Conservation (phyloP, 2,888 invertebrate genomes). For the Cerastoderma edule region DNA sequence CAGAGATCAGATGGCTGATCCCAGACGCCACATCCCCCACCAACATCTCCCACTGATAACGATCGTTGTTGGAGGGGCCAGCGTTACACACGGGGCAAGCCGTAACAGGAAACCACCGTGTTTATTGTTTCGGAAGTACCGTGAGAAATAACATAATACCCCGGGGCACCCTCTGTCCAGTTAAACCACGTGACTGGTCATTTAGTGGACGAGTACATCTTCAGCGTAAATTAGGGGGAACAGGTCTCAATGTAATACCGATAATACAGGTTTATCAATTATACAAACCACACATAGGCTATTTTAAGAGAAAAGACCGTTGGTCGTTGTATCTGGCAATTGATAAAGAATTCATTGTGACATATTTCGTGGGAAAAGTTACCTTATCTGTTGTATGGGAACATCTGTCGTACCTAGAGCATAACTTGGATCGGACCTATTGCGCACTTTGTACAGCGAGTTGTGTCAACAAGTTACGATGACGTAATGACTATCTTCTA, state of each 20-base stretch:
- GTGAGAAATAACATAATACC: conserved; percentile 26
- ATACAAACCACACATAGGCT: not conserved
- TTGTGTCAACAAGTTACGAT: conserved; percentile 63
- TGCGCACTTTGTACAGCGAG: conserved; percentile 64
- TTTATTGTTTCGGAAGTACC: conserved; percentile 3
- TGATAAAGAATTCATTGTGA: conserved; percentile 2
- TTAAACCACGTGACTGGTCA: conserved; percentile 70
- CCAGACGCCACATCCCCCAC: too few relatives aligned
- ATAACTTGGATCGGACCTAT: conserved; percentile 47
- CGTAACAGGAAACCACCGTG: conserved; percentile 1
- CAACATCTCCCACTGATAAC: not conserved
- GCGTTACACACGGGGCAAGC: not conserved
- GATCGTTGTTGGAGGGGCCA: not conserved
- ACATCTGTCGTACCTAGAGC: not conserved
- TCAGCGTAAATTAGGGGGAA: conserved; percentile 27
- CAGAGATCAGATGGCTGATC: too few relatives aligned
- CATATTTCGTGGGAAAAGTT: conserved; percentile 3
- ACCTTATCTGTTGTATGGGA: not conserved
- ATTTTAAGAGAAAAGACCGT: too few relatives aligned
- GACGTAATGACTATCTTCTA: conserved; percentile 69
- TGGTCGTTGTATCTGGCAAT: too few relatives aligned
- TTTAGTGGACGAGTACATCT: conserved; percentile 39
- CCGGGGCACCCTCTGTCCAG: conserved; percentile 53
- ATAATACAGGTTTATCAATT: conserved; percentile 9
- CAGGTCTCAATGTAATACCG: not conserved